Percentiles rank a stretch among this genome's conserved stretches.
Conservation (phyloP, 1,140 invertebrate species). For the Ceratosolen fusciceps region DNA sequence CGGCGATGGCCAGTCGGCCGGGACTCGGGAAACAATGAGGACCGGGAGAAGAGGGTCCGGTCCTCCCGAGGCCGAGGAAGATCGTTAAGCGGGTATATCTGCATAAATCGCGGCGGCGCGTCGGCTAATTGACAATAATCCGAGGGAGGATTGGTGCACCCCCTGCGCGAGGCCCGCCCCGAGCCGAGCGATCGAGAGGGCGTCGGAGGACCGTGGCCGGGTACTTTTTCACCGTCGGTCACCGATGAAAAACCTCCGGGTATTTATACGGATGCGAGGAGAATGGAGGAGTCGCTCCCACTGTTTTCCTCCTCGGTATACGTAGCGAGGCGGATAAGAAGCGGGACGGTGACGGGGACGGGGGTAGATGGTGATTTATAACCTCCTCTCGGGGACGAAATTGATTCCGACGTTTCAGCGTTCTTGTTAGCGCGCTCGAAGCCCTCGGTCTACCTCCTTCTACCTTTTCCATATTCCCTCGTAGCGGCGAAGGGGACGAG, state of each 20-base stretch:
- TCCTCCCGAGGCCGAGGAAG: not conserved
- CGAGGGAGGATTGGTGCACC: not conserved
- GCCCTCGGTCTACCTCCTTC: not conserved
- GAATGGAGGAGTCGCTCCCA: not conserved
- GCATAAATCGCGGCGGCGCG: not conserved
- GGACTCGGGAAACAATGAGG: not conserved
- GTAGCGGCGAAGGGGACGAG: not conserved
- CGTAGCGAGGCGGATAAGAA: not conserved
- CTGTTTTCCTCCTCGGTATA: not conserved
- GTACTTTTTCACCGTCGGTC: not conserved
- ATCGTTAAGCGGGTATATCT: not conserved
- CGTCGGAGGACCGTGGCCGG: not conserved
- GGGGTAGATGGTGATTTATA: slow-evolving; percentile 39
- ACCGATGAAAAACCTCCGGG: not conserved
- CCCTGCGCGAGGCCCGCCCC: not conserved
- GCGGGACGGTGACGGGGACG: too few species aligned
- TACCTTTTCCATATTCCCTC: slow-evolving; percentile 44
- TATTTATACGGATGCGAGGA: slow-evolving; percentile 23
- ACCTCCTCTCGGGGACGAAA: slow-evolving; percentile 17
- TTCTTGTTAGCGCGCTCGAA: slow-evolving; percentile 28
- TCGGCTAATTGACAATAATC: slow-evolving; percentile 9
- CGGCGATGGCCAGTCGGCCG: not conserved
- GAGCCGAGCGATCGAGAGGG: not conserved
- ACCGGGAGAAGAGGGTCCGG: not conserved
- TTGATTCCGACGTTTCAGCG: slow-evolving; percentile 42